phyloP scores from a whole-genome alignment of 2,888 invertebrate genomes.

The Drosophila pseudotakahashii region DNA sequence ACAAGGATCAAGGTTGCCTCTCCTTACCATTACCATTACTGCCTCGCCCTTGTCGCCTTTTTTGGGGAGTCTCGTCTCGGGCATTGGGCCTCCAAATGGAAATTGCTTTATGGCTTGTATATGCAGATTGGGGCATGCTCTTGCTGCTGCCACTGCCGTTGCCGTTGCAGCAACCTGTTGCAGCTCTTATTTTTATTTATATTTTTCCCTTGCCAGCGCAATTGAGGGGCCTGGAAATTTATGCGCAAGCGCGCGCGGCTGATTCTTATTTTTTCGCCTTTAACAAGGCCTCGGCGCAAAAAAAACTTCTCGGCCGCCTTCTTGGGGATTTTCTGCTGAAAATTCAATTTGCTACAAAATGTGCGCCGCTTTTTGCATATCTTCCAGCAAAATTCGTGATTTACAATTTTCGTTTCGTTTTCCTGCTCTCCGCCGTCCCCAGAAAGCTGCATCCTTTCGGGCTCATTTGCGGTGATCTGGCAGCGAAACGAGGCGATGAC shows the following conservation, averaged over 20 bases:
- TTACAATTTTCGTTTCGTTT: conserved; percentile 77
- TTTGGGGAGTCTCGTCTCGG: conserved; percentile 44
- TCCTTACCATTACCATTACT: conserved; percentile 25
- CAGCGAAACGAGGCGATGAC: neutral
- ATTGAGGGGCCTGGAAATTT: conserved; percentile 61
- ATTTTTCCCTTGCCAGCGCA: conserved; percentile 1
- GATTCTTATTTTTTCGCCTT: conserved; percentile 81
- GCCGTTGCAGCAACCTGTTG: conserved; percentile 63
- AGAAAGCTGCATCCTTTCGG: conserved; percentile 53
- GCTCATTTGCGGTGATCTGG: conserved; percentile 43
- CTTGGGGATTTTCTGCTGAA: conserved; percentile 69
- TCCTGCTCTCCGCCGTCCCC: conserved; percentile 39
- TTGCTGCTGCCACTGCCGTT: conserved; percentile 41
- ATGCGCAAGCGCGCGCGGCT: conserved; percentile 77
- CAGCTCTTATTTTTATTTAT: conserved; percentile 56
- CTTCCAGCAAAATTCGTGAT: conserved; percentile 79
- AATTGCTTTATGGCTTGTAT: conserved; percentile 82
- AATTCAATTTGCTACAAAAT: conserved; percentile 80
- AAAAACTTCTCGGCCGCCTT: conserved; percentile 23
- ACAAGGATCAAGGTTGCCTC: conserved; percentile 81
- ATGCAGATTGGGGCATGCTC: conserved; percentile 75
- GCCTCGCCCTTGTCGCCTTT: conserved; percentile 50
- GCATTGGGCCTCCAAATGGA: conserved; percentile 69
- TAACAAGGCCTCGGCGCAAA: conserved; percentile 66
- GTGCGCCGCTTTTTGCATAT: conserved; percentile 79